Conservation (phyloP, 2,797 vertebrate species). For the Molossus molossus region DNA sequence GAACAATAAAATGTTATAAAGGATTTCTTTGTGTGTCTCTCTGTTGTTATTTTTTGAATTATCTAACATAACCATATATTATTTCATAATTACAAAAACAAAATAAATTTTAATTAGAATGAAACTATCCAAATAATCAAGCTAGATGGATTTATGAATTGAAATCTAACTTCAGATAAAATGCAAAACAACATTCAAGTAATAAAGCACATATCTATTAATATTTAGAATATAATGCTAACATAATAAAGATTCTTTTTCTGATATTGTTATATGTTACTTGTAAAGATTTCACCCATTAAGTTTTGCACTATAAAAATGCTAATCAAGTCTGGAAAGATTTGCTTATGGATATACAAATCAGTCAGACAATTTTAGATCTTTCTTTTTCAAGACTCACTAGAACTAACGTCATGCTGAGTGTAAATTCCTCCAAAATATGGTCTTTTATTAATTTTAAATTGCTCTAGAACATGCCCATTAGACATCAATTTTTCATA, state of each 20-base stretch:
- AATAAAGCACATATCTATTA: background rate
- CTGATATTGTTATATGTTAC: background rate
- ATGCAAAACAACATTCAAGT: background rate
- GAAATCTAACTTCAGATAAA: slow-evolving; percentile 57
- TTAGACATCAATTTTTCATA: slow-evolving; percentile 79
- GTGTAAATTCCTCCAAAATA: slow-evolving; percentile 83
- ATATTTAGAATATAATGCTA: background rate
- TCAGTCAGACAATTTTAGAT: slow-evolving; percentile 73
- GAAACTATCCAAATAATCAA: slow-evolving; percentile 27
- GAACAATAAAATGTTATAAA: background rate
- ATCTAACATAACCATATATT: background rate
- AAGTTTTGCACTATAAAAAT: slow-evolving; percentile 36
- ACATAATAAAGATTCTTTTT: background rate
- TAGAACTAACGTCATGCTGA: slow-evolving; percentile 81
- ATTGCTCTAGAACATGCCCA: slow-evolving; percentile 82
- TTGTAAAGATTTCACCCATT: slow-evolving; percentile 45
- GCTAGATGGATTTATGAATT: background rate
- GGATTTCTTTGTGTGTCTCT: background rate
- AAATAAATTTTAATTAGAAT: slow-evolving; percentile 56
- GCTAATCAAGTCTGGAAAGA: background rate
- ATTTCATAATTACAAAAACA: slow-evolving; percentile 57
- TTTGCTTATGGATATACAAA: background rate
- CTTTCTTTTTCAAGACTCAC: slow-evolving; percentile 33
- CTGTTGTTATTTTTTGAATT: background rate
- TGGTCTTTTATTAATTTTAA: slow-evolving; percentile 86